Percentiles rank a stretch among this genome's conserved stretches.
These are phyloP conservation scores for Scomberomorus guttatus DNA, from an alignment of 2,797 vertebrate genomes.

Conservation along the genomic window DNA sequence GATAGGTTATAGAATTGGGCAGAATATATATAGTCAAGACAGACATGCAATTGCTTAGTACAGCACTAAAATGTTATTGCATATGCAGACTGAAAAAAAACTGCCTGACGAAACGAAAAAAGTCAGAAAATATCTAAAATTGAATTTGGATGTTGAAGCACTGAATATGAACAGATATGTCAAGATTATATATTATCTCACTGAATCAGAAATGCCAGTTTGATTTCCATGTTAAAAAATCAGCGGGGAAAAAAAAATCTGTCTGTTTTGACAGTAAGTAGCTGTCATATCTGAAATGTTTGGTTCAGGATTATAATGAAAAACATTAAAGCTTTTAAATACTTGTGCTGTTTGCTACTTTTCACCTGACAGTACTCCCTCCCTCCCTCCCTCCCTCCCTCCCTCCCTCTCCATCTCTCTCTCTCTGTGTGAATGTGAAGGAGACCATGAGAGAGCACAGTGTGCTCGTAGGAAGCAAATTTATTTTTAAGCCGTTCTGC, in stretches of 20 bases:
- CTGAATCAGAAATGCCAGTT: conserved; percentile 52
- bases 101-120: background rate
- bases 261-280: conserved; percentile 37
- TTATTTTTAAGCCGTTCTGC: conserved; percentile 35
- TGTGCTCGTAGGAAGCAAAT: conserved; percentile 24
- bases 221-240: conserved; percentile 61
- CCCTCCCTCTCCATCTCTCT: background rate
- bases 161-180: conserved; percentile 46
- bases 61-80: conserved; percentile 10
- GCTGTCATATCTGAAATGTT: conserved; percentile 62
- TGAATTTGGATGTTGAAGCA: conserved; percentile 33
- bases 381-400: no score
- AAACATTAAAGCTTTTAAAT: conserved; percentile 58
- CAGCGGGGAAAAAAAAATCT: background rate
- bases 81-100: background rate
- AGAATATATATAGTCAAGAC: background rate
- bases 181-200: conserved; percentile 59
- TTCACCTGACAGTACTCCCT: background rate
- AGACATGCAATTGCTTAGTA: background rate
- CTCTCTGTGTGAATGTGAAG: background rate
- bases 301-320: conserved; percentile 54
- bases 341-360: conserved; percentile 38
- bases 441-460: background rate
- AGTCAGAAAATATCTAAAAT: conserved; percentile 30
- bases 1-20: background rate